Percentiles rank a stretch among this genome's conserved stretches.
Evolutionary conservation across 2,113 vertebrate species (phyloP).

Genomic region (Oreochromis niloticus): DNA sequence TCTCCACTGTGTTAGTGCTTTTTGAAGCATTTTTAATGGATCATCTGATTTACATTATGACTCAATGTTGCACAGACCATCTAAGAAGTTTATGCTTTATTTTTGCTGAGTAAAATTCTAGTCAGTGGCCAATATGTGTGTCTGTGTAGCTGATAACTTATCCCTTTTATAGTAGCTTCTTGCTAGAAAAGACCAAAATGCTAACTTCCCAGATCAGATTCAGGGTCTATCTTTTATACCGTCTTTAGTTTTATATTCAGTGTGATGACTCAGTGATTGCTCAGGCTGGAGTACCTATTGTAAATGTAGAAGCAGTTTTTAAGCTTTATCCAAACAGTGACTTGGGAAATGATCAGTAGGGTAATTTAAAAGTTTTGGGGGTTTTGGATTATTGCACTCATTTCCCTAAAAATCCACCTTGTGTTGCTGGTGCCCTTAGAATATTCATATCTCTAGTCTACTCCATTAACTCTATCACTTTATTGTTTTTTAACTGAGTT

Average conservation of each 20-base stretch:
- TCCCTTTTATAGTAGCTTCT: neutral
- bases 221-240: rapidly evolving
- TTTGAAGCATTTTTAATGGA: neutral
- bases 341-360: neutral
- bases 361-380: rapidly evolving
- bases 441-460: neutral
- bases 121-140: neutral
- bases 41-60: neutral
- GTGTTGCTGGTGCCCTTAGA: neutral
- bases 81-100: neutral
- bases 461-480: neutral
- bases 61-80: neutral
- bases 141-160: neutral
- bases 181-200: neutral
- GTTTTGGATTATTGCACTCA: neutral
- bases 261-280: neutral
- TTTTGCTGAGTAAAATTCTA: neutral
- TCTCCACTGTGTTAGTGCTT: neutral
- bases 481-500: neutral
- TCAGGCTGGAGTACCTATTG: neutral
- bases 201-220: neutral
- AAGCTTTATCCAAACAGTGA: neutral
- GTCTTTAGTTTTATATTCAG: neutral
- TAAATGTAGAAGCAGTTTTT: neutral
- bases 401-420: neutral